These are phyloP conservation scores for Poliocrania exsul DNA, from an alignment of 2,797 vertebrate species.

Conservation along the genomic window DNA sequence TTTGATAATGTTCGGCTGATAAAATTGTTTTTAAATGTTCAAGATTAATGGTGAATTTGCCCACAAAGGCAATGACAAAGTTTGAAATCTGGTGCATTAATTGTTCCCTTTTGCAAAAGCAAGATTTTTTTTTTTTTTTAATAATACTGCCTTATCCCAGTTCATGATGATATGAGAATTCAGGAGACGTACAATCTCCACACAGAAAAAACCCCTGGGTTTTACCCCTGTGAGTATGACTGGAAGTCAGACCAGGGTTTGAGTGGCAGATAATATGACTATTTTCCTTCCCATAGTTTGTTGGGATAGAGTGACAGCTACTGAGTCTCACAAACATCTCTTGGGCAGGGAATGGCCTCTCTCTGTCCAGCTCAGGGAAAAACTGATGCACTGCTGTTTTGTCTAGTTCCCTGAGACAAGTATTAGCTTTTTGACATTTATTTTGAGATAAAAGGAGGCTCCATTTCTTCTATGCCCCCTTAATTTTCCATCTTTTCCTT, in stretches of 20 bases:
- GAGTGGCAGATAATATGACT: not conserved
- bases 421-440: not conserved
- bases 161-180: not conserved
- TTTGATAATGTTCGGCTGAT: not conserved
- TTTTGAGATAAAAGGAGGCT: not conserved
- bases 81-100: not conserved
- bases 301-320: not conserved
- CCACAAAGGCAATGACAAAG: not conserved
- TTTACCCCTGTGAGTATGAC: accelerated
- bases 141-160: not conserved
- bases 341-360: not conserved
- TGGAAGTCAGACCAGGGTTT: not conserved
- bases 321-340: not conserved
- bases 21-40: not conserved
- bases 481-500: not conserved
- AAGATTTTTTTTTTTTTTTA: not conserved
- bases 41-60: not conserved
- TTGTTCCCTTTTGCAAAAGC: not conserved
- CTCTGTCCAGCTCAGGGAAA: not conserved
- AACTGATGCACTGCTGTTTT: not conserved
- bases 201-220: not conserved
- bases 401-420: not conserved
- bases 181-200: not conserved
- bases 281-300: not conserved
- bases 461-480: not conserved